Evolutionary conservation across 2,797 vertebrate species (phyloP).

Genomic region (Sternotherus odoratus): DNA sequence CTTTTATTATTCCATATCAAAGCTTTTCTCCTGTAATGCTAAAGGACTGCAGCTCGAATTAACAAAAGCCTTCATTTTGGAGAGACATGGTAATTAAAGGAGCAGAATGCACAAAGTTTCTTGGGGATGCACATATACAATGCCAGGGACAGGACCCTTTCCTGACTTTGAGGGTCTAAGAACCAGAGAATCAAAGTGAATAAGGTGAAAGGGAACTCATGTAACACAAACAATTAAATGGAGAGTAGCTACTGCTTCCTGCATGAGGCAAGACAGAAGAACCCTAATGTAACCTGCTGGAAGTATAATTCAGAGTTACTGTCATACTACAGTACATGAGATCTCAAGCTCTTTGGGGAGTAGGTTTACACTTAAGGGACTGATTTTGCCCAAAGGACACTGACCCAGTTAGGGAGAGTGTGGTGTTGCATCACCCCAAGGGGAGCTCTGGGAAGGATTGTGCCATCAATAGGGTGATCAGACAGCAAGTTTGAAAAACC

Average conservation of each 20-base stretch:
- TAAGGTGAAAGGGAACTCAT: accelerated
- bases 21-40: neutral
- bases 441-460: neutral
- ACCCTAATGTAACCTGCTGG: neutral
- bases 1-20: neutral
- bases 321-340: neutral
- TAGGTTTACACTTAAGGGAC: neutral
- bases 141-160: neutral
- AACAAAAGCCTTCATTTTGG: neutral
- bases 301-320: neutral
- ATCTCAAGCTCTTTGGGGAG: neutral
- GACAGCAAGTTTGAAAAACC: no score
- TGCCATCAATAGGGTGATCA: no score
- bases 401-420: accelerated
- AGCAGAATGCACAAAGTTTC: neutral
- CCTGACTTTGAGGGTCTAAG: accelerated
- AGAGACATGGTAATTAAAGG: neutral
- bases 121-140: accelerated
- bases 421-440: neutral
- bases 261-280: neutral
- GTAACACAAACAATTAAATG: accelerated
- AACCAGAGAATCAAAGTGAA: accelerated
- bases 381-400: neutral
- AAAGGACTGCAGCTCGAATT: neutral
- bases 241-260: accelerated